Conservation (phyloP, 2,888 invertebrate species). For the Vandiemenella viatica region DNA sequence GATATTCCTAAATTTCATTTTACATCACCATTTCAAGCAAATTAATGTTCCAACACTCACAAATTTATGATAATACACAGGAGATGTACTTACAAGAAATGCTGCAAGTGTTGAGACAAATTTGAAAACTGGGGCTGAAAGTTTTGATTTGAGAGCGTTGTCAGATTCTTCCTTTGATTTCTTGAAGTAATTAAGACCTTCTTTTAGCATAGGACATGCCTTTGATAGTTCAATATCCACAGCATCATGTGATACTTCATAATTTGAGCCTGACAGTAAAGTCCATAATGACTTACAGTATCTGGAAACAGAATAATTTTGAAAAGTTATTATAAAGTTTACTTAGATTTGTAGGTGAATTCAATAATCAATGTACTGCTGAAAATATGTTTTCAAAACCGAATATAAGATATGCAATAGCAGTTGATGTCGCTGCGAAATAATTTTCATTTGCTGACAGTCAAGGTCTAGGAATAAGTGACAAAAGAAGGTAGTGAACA, state of each 20-base stretch:
- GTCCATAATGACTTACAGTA: background rate
- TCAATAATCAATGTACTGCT: no score
- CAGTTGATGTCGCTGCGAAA: no score
- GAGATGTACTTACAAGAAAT: background rate
- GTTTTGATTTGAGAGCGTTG: background rate
- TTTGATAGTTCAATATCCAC: background rate
- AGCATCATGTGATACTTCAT: background rate
- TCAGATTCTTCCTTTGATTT: background rate
- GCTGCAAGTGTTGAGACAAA: background rate
- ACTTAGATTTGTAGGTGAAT: no score
- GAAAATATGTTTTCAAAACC: no score
- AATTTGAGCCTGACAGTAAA: background rate
- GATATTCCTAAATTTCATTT: no score
- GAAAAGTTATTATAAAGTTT: background rate
- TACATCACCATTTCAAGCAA: no score
- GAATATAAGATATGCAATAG: no score
- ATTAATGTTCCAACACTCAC: no score
- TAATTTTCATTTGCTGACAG: no score
- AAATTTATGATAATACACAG: no score
- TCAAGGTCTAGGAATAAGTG: no score
- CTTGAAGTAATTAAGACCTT: background rate
- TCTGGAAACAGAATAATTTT: background rate
- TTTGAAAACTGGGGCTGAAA: background rate
- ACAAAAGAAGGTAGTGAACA: no score
- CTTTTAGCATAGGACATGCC: background rate